Evolutionary conservation across 2,113 vertebrate genomes (phyloP), one percentile per base, ranked within the genome.

Genomic region (Hyaena hyaena): DNA sequence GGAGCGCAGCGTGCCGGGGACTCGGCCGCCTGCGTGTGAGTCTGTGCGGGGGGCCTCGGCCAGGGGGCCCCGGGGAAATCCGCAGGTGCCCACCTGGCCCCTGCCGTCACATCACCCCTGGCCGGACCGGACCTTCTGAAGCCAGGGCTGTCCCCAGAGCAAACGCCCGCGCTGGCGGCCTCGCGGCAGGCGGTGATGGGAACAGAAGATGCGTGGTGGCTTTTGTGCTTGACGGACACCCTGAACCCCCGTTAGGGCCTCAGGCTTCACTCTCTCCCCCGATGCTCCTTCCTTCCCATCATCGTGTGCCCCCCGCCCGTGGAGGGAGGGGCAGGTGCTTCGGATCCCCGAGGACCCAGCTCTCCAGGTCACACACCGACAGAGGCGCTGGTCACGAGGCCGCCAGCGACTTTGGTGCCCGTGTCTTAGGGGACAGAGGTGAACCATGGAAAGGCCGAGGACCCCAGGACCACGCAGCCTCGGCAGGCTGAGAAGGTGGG

Each of bases 81-180:
- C 1, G 21, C 43, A 14, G 90, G n/a, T 35, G 71, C 86, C 88
- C 45, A 65, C 87, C 86, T 66, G 93, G 80, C 68, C 96, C 81
- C 74, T 74, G 77, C 98, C 50, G 1, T 94, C 96, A 35, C 93
- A 50, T 96, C 5, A 53, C 96, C 61, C 93, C 83, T 81, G 77
- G 96, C 92, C 80, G 89, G 92, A 96, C 86, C 87, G 76, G 96
- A n/a, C 55, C 97, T 97, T 98, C 97, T 97, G 97, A 98, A 97
- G 97, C 96, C 73, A 0, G 26, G 97, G 76, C 93, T 97, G 96
- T 97, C 94, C 96, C 96, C 48, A 4, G 0, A 8, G 63, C 65
- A 35, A 2, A 2, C 0, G 4, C 53, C 92, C 93, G 65, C n/a
- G 3, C 4, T 3, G 93, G 93, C 77, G 97, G 92, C 86, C 96